Percentiles rank a stretch among this genome's conserved stretches.
Conservation (phyloP, 1,140 invertebrate genomes). For the Antheraea mylitta region DNA sequence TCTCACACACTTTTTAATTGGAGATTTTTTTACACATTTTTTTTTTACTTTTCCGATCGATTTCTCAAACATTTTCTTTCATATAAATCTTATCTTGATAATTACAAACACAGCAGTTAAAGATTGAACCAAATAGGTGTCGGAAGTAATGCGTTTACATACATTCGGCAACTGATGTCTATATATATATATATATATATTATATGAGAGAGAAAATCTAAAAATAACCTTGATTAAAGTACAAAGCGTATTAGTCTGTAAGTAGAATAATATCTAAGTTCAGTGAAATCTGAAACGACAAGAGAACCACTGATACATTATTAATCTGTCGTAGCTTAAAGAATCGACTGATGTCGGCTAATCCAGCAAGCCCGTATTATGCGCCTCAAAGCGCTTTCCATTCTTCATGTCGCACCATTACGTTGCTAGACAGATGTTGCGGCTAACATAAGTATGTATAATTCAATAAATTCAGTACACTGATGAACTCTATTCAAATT, state of each 20-base stretch:
- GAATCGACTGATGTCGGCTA: slow-evolving; percentile 10
- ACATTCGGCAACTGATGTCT: too few species aligned
- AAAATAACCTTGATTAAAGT: too few species aligned
- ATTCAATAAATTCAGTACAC: neutral
- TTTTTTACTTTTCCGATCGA: too few species aligned
- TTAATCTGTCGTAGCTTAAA: slow-evolving; percentile 1
- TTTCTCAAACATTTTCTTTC: too few species aligned
- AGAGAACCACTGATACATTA: slow-evolving; percentile 6
- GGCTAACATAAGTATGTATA: neutral
- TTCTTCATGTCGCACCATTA: slow-evolving; percentile 7
- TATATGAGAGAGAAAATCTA: too few species aligned
- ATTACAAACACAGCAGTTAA: too few species aligned
- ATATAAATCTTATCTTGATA: too few species aligned
- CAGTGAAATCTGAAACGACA: neutral
- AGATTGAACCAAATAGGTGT: too few species aligned
- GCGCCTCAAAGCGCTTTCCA: slow-evolving; percentile 8
- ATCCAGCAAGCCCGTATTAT: slow-evolving; percentile 4
- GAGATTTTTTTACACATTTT: too few species aligned
- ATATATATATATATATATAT: too few species aligned
- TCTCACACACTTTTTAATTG: too few species aligned
- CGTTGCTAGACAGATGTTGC: neutral
- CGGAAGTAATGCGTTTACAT: too few species aligned
- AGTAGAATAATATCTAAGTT: neutral
- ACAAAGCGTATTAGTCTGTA: neutral
- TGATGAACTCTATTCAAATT: neutral